These are phyloP conservation scores for Oncorhynchus mykiss DNA, from an alignment of 2,113 vertebrate genomes.

Conservation along the genomic window DNA sequence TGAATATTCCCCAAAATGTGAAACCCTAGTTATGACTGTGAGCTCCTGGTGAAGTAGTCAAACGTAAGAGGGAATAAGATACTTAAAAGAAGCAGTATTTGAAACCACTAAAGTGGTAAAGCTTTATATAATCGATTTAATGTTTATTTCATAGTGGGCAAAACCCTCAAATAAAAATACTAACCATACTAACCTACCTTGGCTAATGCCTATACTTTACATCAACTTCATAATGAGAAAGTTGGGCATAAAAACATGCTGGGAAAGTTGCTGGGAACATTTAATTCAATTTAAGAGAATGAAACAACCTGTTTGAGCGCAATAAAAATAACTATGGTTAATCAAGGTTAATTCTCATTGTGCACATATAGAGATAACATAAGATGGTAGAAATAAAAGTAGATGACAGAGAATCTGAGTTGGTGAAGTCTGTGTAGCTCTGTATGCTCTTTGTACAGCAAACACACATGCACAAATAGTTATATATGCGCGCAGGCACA, in stretches of 20 bases:
- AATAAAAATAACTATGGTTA: constrained; percentile 44
- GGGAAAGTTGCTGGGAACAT: too few relatives aligned
- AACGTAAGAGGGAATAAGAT: not conserved
- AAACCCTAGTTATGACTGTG: too few relatives aligned
- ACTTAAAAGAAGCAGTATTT: not conserved
- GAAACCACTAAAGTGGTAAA: not conserved
- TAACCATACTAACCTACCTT: not conserved
- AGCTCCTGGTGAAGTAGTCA: not conserved
- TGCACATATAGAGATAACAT: constrained; percentile 42
- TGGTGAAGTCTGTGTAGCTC: not conserved
- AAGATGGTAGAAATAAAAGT: not conserved
- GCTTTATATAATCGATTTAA: not conserved
- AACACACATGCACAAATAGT: too few relatives aligned
- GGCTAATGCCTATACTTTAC: too few relatives aligned
- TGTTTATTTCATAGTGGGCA: too few relatives aligned
- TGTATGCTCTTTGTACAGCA: too few relatives aligned
- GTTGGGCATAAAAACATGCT: too few relatives aligned
- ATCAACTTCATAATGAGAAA: too few relatives aligned
- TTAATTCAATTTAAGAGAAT: too few relatives aligned
- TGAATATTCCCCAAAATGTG: too few relatives aligned
- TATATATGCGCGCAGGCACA: not conserved
- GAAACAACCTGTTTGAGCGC: constrained; percentile 3
- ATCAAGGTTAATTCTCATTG: constrained; percentile 63
- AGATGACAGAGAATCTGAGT: not conserved
- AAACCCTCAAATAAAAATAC: too few relatives aligned